Evolutionary conservation across 2,888 invertebrate species (phyloP), one percentile per base, ranked within the genome.

Genomic region (Seira ritae): DNA sequence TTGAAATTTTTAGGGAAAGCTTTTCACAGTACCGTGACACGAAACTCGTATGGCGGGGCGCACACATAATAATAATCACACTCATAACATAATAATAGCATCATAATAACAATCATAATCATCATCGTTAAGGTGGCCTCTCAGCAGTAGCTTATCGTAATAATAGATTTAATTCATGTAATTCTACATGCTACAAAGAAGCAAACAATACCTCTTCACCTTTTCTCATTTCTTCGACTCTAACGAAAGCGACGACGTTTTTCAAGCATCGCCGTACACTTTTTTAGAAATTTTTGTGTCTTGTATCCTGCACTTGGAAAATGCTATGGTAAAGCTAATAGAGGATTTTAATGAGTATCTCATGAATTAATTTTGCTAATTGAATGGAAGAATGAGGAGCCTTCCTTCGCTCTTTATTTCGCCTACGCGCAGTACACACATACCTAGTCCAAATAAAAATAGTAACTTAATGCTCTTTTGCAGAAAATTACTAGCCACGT

Each of bases 1-100:
- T 70, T 70, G 78, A 71, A 78, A 70, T 65, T 78, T n/a, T 50
- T 62, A 37, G 77, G 62, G 77, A 77, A 77, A 77, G 78, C 50
- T 50, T n/a, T 50, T 12, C 17, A n/a, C 15, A n/a, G 15, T 2
- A 50, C 50, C 50, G 50, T 50, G 50, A 50, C 50, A 8, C 12
- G 50, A 50, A n/a, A 12, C 3, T 50, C 12, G 12, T 50, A 50
- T 15, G 50, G 50, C 50, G 50, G 17, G 12, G 17, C 15, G 50
- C 12, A 15, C 15, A 50, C 17, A n/a, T 50, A 50, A 50, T 50
- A 50, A 50, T 50, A 3, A n/a, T 12, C 31, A 31, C 31, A 31
- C 31, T 31, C 50, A 50, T 50, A 50, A 50, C 12, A 50, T 1
- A n/a, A 50, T 50, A 3, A 50, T 50, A 50, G 12, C 50, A 50